Evolutionary conservation across 2,797 vertebrate species (phyloP).

Genomic region (Acanthornis magna): DNA sequence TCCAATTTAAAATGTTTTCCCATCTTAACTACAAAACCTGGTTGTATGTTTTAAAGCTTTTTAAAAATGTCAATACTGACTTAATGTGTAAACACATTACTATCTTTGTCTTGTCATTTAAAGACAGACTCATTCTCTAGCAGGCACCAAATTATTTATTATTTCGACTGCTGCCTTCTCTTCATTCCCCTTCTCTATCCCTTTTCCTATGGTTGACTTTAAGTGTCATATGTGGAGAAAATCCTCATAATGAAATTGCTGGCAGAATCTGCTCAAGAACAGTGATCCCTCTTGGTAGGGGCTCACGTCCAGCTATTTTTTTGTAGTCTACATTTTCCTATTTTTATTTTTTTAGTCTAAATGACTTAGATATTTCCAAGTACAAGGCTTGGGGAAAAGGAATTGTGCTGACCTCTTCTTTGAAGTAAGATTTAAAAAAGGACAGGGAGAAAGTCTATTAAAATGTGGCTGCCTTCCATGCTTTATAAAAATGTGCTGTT

Average conservation of each 20-base stretch:
- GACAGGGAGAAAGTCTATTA: slow-evolving; percentile 23
- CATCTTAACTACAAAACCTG: slow-evolving; percentile 12
- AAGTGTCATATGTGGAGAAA: neutral
- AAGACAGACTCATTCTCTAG: neutral
- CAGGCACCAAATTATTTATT: neutral
- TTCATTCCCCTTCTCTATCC: neutral
- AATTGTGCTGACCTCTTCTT: slow-evolving; percentile 35
- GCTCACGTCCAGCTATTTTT: neutral
- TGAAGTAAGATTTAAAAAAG: slow-evolving; percentile 21
- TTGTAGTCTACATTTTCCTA: neutral
- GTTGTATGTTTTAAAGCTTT: neutral
- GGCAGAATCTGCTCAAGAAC: neutral
- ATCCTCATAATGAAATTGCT: neutral
- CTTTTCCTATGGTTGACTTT: neutral
- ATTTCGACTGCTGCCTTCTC: neutral
- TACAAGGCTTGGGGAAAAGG: neutral
- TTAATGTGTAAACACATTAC: neutral
- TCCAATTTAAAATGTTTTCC: slow-evolving; percentile 39
- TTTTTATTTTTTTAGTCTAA: neutral
- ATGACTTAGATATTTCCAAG: neutral
- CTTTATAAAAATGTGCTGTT: neutral
- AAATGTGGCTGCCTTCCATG: neutral
- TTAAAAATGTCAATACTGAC: neutral
- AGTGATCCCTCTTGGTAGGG: neutral
- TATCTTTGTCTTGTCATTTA: neutral